Percentiles rank a stretch among this genome's conserved stretches.
Conservation (phyloP, 2,113 vertebrate species). For the Percina caprodes region DNA sequence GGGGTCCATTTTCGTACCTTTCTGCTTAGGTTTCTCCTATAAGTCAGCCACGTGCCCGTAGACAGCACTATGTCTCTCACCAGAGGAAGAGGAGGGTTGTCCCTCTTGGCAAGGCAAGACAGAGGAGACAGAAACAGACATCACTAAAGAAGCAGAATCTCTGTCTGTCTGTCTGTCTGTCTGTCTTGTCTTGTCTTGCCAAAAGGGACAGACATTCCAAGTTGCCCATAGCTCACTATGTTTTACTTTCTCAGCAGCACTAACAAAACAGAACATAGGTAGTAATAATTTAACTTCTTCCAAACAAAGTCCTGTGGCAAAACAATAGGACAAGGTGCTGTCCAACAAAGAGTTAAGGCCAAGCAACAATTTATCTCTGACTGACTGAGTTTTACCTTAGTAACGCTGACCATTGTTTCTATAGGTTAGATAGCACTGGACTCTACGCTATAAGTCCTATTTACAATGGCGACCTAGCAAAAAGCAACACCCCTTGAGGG, state of each 20-base stretch:
- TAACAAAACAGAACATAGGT: slow-evolving; percentile 15
- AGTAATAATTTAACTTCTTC: slow-evolving; percentile 5
- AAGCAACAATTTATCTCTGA: neutral
- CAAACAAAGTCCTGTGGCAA: slow-evolving; percentile 16
- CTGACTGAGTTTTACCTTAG: no score
- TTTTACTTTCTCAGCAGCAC: slow-evolving; percentile 52
- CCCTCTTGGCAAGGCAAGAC: slow-evolving; percentile 52
- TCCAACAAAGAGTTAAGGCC: neutral
- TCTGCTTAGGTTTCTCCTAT: slow-evolving; percentile 2
- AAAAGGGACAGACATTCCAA: slow-evolving; percentile 40
- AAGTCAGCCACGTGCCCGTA: slow-evolving; percentile 9
- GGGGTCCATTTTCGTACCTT: neutral
- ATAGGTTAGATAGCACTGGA: neutral
- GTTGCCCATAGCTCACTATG: slow-evolving; percentile 41
- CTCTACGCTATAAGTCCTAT: no score
- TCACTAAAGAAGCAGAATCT: slow-evolving; percentile 29
- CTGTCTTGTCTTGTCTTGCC: slow-evolving; percentile 47
- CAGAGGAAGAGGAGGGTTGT: slow-evolving; percentile 1
- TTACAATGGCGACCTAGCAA: no score
- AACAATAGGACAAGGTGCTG: neutral
- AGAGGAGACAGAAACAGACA: slow-evolving; percentile 27
- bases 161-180: slow-evolving; percentile 35
- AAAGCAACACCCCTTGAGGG: no score
- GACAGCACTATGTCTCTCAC: neutral
- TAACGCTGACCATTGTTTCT: neutral